These are phyloP conservation scores for Dufourea novaeangliae DNA, from an alignment of 1,140 invertebrate genomes.

Conservation along the genomic window DNA sequence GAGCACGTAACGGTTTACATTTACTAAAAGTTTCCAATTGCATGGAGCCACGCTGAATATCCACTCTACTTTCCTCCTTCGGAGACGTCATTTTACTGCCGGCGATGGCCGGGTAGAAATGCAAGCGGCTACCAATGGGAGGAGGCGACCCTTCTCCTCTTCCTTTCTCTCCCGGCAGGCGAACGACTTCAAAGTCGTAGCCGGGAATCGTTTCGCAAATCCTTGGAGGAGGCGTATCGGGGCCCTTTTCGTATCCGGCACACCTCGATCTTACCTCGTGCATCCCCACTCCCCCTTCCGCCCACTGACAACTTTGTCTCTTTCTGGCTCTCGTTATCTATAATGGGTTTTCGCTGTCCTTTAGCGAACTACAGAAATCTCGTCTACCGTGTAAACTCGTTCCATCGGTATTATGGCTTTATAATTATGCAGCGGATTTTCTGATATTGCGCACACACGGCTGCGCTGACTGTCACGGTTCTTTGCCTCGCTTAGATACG, in stretches of 20 bases:
- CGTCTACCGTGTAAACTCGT: conserved; percentile 60
- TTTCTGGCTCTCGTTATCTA: conserved; percentile 66
- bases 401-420: conserved; percentile 31
- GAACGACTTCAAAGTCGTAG: conserved; percentile 71
- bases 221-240: conserved; percentile 63
- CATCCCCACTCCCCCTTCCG: not conserved
- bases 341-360: conserved; percentile 67
- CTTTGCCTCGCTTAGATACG: not conserved
- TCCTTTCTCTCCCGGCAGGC: not conserved
- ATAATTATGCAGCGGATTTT: conserved; percentile 45
- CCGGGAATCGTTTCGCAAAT: conserved; percentile 67
- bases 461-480: not conserved
- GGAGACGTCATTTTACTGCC: conserved; percentile 73
- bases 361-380: conserved; percentile 60
- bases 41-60: conserved; percentile 65
- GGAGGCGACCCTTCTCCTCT: conserved; percentile 4
- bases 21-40: conserved; percentile 77
- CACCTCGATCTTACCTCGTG: conserved; percentile 59
- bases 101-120: conserved; percentile 55
- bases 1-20: conserved; percentile 76
- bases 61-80: conserved; percentile 70
- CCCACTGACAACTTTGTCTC: conserved; percentile 51
- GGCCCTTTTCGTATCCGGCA: conserved; percentile 54
- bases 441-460: not conserved
- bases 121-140: conserved; percentile 25